phyloP scores from a whole-genome alignment of 2,888 invertebrate species.

The Melieria omissa region DNA sequence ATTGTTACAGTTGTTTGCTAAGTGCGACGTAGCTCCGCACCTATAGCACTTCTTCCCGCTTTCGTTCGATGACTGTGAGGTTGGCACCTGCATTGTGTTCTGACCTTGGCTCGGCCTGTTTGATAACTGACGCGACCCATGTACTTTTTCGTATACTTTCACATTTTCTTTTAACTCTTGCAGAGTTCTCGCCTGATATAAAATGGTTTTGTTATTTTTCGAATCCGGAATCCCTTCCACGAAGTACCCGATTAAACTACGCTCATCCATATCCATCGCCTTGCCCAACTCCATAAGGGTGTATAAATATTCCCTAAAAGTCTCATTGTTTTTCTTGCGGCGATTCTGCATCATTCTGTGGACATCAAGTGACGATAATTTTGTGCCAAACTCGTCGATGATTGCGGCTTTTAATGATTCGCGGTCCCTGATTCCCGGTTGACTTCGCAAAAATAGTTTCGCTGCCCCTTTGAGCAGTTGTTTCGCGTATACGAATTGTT shows the following conservation, averaged over 20 bases:
- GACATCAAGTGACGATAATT: conserved; percentile 25
- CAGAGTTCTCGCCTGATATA: conserved; percentile 30
- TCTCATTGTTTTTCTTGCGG: conserved; percentile 35
- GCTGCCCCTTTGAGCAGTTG: conserved; percentile 26
- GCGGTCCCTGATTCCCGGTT: conserved; percentile 19
- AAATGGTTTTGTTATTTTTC: conserved; percentile 25
- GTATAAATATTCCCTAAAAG: conserved; percentile 32
- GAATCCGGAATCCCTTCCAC: conserved; percentile 34
- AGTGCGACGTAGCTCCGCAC: not conserved
- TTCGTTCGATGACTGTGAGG: no score
- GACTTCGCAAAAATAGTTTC: conserved; percentile 31
- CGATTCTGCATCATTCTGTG: conserved; percentile 32
- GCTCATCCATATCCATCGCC: conserved; percentile 33
- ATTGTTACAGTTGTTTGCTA: conserved; percentile 6
- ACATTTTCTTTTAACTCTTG: conserved; percentile 20
- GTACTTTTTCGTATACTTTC: conserved; percentile 7
- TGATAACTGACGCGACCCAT: conserved; percentile 8
- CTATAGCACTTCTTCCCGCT: not conserved
- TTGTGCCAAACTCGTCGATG: conserved; percentile 29
- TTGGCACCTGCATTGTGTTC: not conserved
- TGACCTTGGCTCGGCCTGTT: not conserved
- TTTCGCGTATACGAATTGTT: conserved; percentile 12
- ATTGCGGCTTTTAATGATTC: conserved; percentile 22
- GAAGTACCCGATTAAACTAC: conserved; percentile 30
- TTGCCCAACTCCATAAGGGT: conserved; percentile 29